Base-by-base conservation (phyloP, 23 tunicate species). In the Trididemnum clinides region DNA sequence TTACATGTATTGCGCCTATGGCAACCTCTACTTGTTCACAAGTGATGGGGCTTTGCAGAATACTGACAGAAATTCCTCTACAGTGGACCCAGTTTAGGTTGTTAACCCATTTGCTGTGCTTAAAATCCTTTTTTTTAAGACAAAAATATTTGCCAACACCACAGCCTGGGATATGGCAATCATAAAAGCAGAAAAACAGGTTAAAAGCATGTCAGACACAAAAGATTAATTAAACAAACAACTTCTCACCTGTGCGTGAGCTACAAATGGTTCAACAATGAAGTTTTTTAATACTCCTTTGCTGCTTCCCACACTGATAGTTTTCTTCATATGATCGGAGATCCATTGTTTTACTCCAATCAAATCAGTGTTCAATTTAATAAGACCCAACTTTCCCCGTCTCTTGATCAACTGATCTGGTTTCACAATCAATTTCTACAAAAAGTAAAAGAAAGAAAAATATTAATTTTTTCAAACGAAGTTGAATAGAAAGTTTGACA, bases 381-480 rank as follows among this genome's bases (percentile, higher is more conserved):
- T 85, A 57, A 97, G 79, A 28, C 99, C 99, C 50, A 97, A 87
- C 72, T 97, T 97, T 66, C 99, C 99, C 31, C 99, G 64, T 34
- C 99, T 86, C 71, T 97, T 97, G 21, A 97, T 92, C 64, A 97
- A 79, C 78, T 97, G 99, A 75, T 97, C 99, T 0, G 99, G 99
- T 62, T 95, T 95, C 39, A 81, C 91, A 81, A 94, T 89, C 26
- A 89, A 71, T 81, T 82, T 94, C 98, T 94, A 82, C 34, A 85
- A 28, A 28, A 26, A 44, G 10, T 10, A 44, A 44, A 44, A 10
- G 54, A 44, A 15, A 44, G 10, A 15, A 44, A 44, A 7, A 44
- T 10, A 44, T 7, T 44, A 44, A 15, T 44, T 44, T 10, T 44
- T 44, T 44, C 15, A 44, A 44, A 44, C 54, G 15, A 7, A 44